Base-by-base conservation (phyloP, 2,888 invertebrate species). In the Drosophila anomalata region DNA sequence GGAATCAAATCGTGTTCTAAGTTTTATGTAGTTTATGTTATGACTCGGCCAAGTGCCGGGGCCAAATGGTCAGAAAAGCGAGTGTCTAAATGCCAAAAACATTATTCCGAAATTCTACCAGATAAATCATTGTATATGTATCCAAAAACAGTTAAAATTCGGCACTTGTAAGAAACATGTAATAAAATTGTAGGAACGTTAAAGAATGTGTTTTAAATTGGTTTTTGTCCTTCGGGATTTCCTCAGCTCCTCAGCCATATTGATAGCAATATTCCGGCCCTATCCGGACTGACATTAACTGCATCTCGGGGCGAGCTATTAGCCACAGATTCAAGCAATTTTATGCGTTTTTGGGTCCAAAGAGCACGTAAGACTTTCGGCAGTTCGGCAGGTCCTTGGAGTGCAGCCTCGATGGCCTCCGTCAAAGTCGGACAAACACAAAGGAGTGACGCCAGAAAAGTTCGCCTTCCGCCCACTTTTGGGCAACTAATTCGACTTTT, bases 1-100 rank as follows among this genome's bases (percentile, higher is more conserved):
- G 62, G 24, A 42, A n/a, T 9, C 41, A 24, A 9, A 31, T 2
- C n/a, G 4, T 39, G 41, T 48, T 61, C 12, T 26, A 42, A 62
- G 61, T 62, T 62, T 62, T 36, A 36, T 36, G 31, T 62, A 48
- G 44, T 62, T 62, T 62, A n/a, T 48, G 63, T 62, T 62, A 33
- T 26, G 61, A 61, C 63, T 41, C 62, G 62, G 63, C 47, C 41
- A 39, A 17, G n/a, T 11, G 9, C 62, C 29, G 48, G 12, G 48
- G 61, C 39, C 12, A 62, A 26, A 46, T 14, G 24, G 29, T 8
- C 47, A 17, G 29, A 29, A 14, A 39, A 48, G 31, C 47, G 17
- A 39, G 14, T 48, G 33, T 47, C 24, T 61, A 20, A 61, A 24
- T 62, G 61, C 39, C 63, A 24, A 8, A 41, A n/a, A 29, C 12